Evolutionary conservation across 2,888 invertebrate species (phyloP).

Genomic region (Epirrhoe tristata): DNA sequence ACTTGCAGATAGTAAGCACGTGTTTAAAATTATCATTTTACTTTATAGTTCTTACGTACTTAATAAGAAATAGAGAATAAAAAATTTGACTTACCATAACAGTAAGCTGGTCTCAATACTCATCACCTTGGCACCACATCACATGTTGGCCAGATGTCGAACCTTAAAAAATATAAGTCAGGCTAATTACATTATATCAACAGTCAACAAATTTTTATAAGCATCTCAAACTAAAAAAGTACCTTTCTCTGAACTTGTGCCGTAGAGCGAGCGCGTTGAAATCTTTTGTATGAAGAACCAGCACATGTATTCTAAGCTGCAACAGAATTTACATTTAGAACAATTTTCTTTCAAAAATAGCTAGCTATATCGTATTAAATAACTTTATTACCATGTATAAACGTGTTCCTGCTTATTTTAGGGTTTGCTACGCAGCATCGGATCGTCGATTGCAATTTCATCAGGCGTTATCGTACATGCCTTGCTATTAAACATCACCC

Average conservation of each 20-base stretch:
- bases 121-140: too few species aligned
- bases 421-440: conserved; percentile 51
- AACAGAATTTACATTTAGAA: background rate
- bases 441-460: conserved; percentile 62
- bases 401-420: conserved; percentile 49
- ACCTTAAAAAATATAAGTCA: background rate
- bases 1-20: conserved; percentile 50
- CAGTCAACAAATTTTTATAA: too few species aligned
- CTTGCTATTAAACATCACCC: conserved; percentile 67
- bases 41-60: too few species aligned
- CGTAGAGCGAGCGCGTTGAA: conserved; percentile 19
- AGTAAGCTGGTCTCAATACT: background rate
- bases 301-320: background rate
- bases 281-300: conserved; percentile 20
- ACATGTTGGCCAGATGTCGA: too few species aligned
- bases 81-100: conserved; percentile 3
- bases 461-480: conserved; percentile 63
- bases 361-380: background rate
- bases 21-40: too few species aligned
- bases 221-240: too few species aligned
- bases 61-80: background rate
- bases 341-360: background rate
- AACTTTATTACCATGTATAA: background rate
- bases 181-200: background rate
- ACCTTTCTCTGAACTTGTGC: background rate